Percentiles rank a stretch among this genome's conserved stretches.
Conservation (phyloP, 2,888 invertebrate genomes). For the Pristionchus mayeri region DNA sequence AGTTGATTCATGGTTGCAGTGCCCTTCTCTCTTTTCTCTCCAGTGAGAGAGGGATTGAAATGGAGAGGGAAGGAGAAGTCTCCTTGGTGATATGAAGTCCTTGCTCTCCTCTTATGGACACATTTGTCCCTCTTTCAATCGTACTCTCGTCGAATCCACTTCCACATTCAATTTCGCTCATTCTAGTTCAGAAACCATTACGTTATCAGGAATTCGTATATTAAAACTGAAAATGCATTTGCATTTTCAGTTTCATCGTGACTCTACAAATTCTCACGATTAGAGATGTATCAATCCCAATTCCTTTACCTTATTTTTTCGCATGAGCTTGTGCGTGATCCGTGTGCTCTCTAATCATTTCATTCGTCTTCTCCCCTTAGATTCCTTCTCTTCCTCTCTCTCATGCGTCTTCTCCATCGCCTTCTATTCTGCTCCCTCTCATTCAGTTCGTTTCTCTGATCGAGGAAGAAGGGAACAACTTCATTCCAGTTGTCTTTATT, state of each 20-base stretch:
- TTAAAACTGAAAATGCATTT: too few species aligned
- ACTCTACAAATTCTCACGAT: neutral
- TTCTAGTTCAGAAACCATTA: too few species aligned
- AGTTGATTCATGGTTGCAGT: neutral
- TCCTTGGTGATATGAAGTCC: slow-evolving; percentile 34
- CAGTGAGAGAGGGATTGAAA: slow-evolving; percentile 2
- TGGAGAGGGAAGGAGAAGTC: slow-evolving; percentile 7
- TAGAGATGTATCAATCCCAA: neutral
- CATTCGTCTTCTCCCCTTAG: too few species aligned
- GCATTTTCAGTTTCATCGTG: neutral
- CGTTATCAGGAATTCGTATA: too few species aligned
- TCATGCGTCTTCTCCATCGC: slow-evolving; percentile 16
- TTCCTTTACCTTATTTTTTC: too few species aligned
- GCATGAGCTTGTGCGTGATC: too few species aligned
- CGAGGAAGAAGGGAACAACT: neutral
- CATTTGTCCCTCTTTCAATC: too few species aligned
- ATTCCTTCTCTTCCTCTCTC: neutral
- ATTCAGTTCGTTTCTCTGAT: neutral
- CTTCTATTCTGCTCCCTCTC: neutral
- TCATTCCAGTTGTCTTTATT: neutral
- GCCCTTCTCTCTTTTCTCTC: neutral
- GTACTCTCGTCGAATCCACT: neutral
- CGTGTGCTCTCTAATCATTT: too few species aligned
- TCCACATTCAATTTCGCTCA: too few species aligned
- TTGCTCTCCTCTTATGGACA: neutral